These are phyloP conservation scores for Pachymerium ferrugineum DNA, from an alignment of 2,888 invertebrate genomes.

Conservation along the genomic window DNA sequence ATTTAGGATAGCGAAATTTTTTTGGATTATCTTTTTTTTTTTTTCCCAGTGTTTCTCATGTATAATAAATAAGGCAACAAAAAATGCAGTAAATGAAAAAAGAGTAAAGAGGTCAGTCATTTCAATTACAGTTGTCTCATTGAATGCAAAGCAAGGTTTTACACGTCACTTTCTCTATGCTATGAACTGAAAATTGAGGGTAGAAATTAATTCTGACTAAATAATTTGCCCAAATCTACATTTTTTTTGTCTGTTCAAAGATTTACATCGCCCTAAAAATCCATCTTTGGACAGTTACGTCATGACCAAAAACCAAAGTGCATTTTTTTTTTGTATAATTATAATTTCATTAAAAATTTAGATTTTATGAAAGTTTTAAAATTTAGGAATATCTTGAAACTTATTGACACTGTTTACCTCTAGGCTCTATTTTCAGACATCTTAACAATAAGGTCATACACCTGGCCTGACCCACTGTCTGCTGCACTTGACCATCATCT, in stretches of 20 bases:
- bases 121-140: neutral
- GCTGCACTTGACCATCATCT: slow-evolving; percentile 21
- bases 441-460: slow-evolving; percentile 10
- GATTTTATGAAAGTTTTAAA: too few relatives aligned
- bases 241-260: too few relatives aligned
- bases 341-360: too few relatives aligned
- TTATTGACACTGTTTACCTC: slow-evolving; percentile 16
- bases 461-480: slow-evolving; percentile 21
- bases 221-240: too few relatives aligned
- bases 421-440: neutral
- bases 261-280: too few relatives aligned
- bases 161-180: neutral
- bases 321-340: too few relatives aligned
- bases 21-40: slow-evolving; percentile 1
- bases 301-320: too few relatives aligned
- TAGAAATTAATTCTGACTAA: too few relatives aligned
- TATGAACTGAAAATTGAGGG: too few relatives aligned
- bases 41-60: neutral
- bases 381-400: too few relatives aligned
- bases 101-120: neutral
- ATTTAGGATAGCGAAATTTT: neutral
- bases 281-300: neutral
- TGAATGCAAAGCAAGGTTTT: slow-evolving; percentile 16
- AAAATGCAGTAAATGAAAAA: too few relatives aligned
- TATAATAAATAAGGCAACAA: too few relatives aligned